These are phyloP conservation scores for Pseudomugil gertrudae DNA, from an alignment of 2,797 vertebrate species.

Conservation along the genomic window DNA sequence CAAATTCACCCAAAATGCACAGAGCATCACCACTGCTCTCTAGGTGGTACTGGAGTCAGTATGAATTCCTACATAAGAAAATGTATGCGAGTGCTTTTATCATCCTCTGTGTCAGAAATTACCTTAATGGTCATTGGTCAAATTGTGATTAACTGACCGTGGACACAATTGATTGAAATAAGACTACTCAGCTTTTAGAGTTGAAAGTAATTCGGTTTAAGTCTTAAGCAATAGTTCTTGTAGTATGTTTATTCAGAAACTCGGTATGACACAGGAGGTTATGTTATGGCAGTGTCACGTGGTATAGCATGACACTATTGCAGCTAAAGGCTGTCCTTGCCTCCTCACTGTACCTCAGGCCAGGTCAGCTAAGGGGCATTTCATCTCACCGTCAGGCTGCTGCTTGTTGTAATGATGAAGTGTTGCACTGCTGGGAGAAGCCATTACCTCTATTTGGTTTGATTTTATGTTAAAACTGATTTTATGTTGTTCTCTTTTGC, in stretches of 20 bases:
- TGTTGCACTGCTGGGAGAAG: background rate
- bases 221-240: background rate
- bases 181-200: slow-evolving; percentile 6
- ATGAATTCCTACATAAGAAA: background rate
- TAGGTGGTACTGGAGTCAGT: slow-evolving; percentile 8
- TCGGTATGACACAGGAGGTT: slow-evolving; percentile 9
- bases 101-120: background rate
- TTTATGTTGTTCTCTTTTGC: background rate
- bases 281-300: slow-evolving; percentile 27
- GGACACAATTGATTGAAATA: no score
- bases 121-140: background rate
- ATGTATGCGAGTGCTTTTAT: background rate
- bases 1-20: background rate
- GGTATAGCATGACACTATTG: slow-evolving; percentile 60
- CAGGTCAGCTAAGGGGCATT: slow-evolving; percentile 49
- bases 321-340: slow-evolving; percentile 28
- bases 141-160: slow-evolving; percentile 1
- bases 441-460: background rate
- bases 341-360: slow-evolving; percentile 36
- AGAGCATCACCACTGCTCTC: slow-evolving; percentile 6
- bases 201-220: background rate
- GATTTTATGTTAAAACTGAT: background rate
- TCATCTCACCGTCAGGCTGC: slow-evolving; percentile 41
- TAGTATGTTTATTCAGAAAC: slow-evolving; percentile 2
- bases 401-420: slow-evolving; percentile 18